A percentile compares a stretch with the other conserved stretches of the same genome.
Evolutionary conservation across 1,140 invertebrate species (phyloP).

Genomic region (Tetramorium alpestre): DNA sequence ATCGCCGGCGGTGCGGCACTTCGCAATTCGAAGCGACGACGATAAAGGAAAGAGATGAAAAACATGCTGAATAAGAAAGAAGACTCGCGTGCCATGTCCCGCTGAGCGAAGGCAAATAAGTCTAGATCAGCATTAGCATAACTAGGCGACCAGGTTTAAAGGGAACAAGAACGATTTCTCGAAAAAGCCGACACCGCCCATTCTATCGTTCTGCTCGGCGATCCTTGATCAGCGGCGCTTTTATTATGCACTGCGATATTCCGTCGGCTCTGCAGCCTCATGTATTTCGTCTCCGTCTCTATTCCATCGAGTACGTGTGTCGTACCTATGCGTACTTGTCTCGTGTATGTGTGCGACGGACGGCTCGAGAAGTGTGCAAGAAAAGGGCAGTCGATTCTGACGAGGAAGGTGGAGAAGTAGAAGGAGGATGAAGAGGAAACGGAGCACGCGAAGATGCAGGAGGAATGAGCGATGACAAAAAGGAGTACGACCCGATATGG

Average conservation of each 20-base stretch:
- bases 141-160: slow-evolving; percentile 71
- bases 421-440: slow-evolving; percentile 40
- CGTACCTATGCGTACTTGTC: not conserved
- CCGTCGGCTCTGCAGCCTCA: slow-evolving; percentile 17
- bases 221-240: slow-evolving; percentile 72
- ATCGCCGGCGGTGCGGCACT: slow-evolving; percentile 42
- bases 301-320: not conserved
- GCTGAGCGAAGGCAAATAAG: slow-evolving; percentile 72
- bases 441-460: slow-evolving; percentile 41
- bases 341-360: slow-evolving; percentile 26
- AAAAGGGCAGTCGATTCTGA: slow-evolving; percentile 28
- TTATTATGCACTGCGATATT: slow-evolving; percentile 69
- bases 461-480: slow-evolving; percentile 75
- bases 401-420: slow-evolving; percentile 45
- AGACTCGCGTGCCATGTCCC: slow-evolving; percentile 71
- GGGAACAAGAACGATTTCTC: slow-evolving; percentile 54
- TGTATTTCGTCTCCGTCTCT: slow-evolving; percentile 50
- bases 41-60: slow-evolving; percentile 65
- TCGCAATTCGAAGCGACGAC: slow-evolving; percentile 45
- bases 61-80: slow-evolving; percentile 68
- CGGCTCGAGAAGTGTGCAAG: not conserved
- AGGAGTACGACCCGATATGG: slow-evolving; percentile 79
- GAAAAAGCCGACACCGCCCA: slow-evolving; percentile 67
- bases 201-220: slow-evolving; percentile 59
- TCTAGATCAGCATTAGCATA: slow-evolving; percentile 72